Evolutionary conservation across 2,888 invertebrate genomes (phyloP), one percentile per base, ranked within the genome.

Genomic region (Osmoderma eremita): DNA sequence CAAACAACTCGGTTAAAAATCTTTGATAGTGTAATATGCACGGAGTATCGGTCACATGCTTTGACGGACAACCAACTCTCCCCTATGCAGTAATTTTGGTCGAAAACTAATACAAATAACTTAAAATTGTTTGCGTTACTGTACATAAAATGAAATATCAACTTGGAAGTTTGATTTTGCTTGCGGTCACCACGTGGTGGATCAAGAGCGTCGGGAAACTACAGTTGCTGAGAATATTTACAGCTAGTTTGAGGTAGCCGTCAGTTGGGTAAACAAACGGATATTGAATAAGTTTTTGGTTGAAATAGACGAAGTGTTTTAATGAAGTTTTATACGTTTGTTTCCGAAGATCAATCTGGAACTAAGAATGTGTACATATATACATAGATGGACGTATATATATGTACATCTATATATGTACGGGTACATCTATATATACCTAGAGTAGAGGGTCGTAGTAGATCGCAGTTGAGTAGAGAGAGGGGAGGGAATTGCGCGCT

Each of bases 401-500:
- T 15, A 15, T 45, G n/a, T n/a, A n/a, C n/a, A 15, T 1, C 8
- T 30, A 30, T 45, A 15, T 42, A 42, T 13, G 13, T 42, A 42
- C 15, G 45, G 3, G 15, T 45, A 69, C 73, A 70, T 70, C 72
- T 71, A 71, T 5, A 30, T 1, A 30, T 6, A 6, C 30, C 8
- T 24, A 24, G 3, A 24, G 24, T 24, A n/a, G n/a, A 69, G 69
- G 67, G 67, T 24, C 65, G 69, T 70, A 73, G 71, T 74, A 70
- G 73, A 73, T 71, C 72, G 72, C 73, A n/a, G n/a, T n/a, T n/a
- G 30, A 1, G 10, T 8, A 30, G 30, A 30, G 3, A 30, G 30
- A 24, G 73, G 71, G 73, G 74, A 62, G 63, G 81, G 75, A 74
- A 73, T 38, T 67, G 70, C 77, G 78, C 78, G 80, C 75, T 75